phyloP scores from a whole-genome alignment of 2,113 vertebrate genomes.

The Podarcis raffonei region DNA sequence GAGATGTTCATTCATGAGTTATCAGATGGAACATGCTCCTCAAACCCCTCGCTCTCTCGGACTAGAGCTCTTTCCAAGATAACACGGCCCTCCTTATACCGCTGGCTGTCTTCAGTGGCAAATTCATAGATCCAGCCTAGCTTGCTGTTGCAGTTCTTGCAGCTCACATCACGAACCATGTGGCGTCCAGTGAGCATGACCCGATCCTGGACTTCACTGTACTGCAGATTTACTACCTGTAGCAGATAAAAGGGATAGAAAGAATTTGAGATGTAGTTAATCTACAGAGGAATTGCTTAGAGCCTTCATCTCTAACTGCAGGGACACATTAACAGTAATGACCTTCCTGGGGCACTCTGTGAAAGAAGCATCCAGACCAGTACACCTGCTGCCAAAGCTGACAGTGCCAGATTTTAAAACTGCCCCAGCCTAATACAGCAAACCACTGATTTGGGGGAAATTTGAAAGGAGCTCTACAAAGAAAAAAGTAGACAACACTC shows the following conservation, averaged over 20 bases:
- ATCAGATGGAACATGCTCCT: conserved; percentile 92
- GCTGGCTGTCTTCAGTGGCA: conserved; percentile 97
- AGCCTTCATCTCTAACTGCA: too few species aligned
- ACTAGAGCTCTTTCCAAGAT: conserved; percentile 96
- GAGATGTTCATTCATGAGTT: conserved; percentile 83
- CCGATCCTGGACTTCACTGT: conserved; percentile 97
- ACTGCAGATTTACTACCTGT: conserved; percentile 97
- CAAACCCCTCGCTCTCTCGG: conserved; percentile 95
- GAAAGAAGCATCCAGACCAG: not conserved
- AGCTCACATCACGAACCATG: conserved; percentile 98
- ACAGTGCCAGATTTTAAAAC: not conserved
- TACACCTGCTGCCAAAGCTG: not conserved
- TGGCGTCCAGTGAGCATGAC: conserved; percentile 98
- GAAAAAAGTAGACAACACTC: not conserved
- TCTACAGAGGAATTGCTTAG: not conserved
- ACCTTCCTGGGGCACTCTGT: not conserved
- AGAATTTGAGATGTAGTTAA: conserved; percentile 2
- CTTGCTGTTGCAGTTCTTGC: conserved; percentile 99
- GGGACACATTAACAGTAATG: not conserved
- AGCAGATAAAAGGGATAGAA: not conserved
- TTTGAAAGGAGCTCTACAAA: not conserved
- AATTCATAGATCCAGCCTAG: conserved; percentile 99
- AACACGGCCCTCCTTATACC: conserved; percentile 96
- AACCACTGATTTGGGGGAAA: not conserved
- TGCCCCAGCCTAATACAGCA: not conserved